Evolutionary conservation across 1,140 invertebrate genomes (phyloP), one percentile per base, ranked within the genome.

Genomic region (Holcopasites calliopsidis): DNA sequence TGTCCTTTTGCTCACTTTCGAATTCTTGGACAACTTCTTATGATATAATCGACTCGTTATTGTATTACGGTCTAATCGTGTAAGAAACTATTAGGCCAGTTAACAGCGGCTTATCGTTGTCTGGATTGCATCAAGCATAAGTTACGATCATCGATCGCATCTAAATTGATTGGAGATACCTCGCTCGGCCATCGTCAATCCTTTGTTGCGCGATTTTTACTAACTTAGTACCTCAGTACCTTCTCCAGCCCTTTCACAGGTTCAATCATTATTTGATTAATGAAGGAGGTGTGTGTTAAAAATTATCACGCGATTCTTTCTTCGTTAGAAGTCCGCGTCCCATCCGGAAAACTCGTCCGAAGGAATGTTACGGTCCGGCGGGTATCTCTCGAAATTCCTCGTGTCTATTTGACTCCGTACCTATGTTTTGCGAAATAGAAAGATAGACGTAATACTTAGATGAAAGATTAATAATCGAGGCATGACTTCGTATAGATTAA

Each of bases 261-360:
- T 16, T 65, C 44, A 23, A 33, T 23, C 11, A 35, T 21, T 35
- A 1, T 42, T 64, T 35, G 16, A 10, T 64, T 28, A 38, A 64
- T 38, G 26, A 13, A 42, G 18, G 33, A 44, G 18, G 8, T 16
- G 23, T 35, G 33, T 50, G 5, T 6, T 3, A 5, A 0, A 52
- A 28, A 23, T 49, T 23, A 28, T 62, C 8, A 16, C n/a, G 0
- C 11, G 4, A 44, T 40, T 21, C 52, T 33, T 66, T 57, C 38
- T 26, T 21, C 5, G n/a, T 92, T 88, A 94, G 82, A 94, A 94
- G 21, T 93, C 91, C 52, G 87, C 85, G 81, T 94, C 94, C 94
- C 94, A 94, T 13, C 93, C 94, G 4, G 93, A 93, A 79, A 91
- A 87, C 85, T 94, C 94, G 80, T 94, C 93, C 0, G 93, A 92